Evolutionary conservation across 2,888 invertebrate species (phyloP).

Genomic region (Eremobia ochroleuca): DNA sequence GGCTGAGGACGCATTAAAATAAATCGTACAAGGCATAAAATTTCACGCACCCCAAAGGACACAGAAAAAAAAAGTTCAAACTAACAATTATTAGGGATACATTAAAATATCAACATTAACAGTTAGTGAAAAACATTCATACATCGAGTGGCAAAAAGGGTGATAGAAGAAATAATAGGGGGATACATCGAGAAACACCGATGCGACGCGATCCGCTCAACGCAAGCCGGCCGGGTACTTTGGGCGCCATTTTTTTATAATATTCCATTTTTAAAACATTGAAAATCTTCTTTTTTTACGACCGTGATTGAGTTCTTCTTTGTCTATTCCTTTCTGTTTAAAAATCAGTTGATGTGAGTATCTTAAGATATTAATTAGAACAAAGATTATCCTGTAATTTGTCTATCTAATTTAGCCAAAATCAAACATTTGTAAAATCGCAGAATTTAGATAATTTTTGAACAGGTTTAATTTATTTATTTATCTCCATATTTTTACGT

Average conservation of each 20-base stretch:
- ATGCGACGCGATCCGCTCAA: slow-evolving; percentile 86
- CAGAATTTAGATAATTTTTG: background rate
- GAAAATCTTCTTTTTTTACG: slow-evolving; percentile 33
- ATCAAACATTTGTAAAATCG: background rate
- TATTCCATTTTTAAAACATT: slow-evolving; percentile 46
- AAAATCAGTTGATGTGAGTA: background rate
- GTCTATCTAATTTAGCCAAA: background rate
- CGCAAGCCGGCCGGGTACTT: slow-evolving; percentile 89
- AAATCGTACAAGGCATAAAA: slow-evolving; percentile 42
- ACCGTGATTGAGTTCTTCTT: slow-evolving; percentile 42
- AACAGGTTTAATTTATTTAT: background rate
- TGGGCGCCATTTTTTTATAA: slow-evolving; percentile 75
- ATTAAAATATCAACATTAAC: slow-evolving; percentile 90
- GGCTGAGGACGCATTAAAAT: background rate
- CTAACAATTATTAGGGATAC: slow-evolving; percentile 76
- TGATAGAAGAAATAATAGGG: slow-evolving; percentile 86
- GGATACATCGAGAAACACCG: slow-evolving; percentile 89
- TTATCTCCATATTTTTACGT: background rate
- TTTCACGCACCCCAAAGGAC: slow-evolving; percentile 68
- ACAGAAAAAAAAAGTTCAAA: slow-evolving; percentile 66
- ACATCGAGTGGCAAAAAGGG: slow-evolving; percentile 90
- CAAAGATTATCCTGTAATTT: background rate
- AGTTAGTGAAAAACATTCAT: slow-evolving; percentile 91
- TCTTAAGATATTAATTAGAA: background rate
- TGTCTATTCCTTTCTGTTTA: background rate